These are phyloP conservation scores for Galbula dea DNA, from an alignment of 2,113 vertebrate genomes.

Conservation along the genomic window DNA sequence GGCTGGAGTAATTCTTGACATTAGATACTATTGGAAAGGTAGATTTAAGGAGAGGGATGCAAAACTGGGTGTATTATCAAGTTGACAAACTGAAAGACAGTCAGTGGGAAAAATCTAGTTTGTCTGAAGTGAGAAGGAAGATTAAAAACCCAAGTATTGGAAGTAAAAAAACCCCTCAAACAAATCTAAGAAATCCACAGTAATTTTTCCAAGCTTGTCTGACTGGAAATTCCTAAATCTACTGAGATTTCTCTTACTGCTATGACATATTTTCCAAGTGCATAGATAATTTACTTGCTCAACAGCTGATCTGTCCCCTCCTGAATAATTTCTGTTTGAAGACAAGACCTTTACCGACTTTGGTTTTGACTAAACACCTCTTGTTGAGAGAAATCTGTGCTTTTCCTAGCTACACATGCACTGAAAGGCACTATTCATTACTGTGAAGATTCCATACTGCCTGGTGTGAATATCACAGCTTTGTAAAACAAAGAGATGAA, in stretches of 20 bases:
- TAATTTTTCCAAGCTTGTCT: not conserved
- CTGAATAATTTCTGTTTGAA: not conserved
- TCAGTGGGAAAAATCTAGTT: not conserved
- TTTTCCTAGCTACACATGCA: not conserved
- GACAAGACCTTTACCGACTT: not conserved
- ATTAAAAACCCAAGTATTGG: not conserved
- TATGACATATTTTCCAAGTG: not conserved
- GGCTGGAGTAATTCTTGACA: not conserved
- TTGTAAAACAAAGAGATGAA: not conserved
- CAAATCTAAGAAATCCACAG: not conserved
- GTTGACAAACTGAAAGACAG: not conserved
- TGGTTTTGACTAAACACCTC: not conserved
- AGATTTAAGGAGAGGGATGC: not conserved
- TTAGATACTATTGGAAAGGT: not conserved
- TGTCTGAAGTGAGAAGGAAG: not conserved
- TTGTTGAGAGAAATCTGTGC: not conserved
- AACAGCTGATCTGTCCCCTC: not conserved
- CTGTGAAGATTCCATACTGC: not conserved
- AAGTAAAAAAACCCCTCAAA: not conserved
- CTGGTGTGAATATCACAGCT: not conserved
- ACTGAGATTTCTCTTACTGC: not conserved
- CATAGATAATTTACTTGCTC: not conserved
- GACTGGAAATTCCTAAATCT: not conserved
- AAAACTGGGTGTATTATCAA: not conserved
- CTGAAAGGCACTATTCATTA: constrained; percentile 1